A percentile compares a stretch with the other conserved stretches of the same genome.
phyloP scores from a whole-genome alignment of 1,140 invertebrate species.

The Aphaenogaster rudis region DNA sequence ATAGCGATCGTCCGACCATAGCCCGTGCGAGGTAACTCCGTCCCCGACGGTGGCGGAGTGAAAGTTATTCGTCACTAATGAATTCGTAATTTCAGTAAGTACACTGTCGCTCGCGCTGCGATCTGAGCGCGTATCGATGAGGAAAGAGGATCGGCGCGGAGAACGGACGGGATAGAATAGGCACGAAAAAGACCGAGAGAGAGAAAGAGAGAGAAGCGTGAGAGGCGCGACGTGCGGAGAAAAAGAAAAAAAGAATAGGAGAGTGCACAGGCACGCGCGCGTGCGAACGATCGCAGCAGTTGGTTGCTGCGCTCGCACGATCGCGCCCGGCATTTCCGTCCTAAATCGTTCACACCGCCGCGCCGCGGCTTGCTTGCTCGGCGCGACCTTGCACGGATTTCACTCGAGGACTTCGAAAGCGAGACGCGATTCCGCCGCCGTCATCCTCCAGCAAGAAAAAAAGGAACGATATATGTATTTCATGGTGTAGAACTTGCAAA shows the following conservation, averaged over 20 bases:
- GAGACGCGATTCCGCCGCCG: constrained; percentile 39
- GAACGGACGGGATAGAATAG: not conserved
- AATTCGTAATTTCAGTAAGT: constrained; percentile 76
- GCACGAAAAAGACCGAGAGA: not conserved
- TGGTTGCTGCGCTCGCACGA: constrained; percentile 65
- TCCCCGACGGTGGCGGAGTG: constrained; percentile 50
- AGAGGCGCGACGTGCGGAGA: not conserved
- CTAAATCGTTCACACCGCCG: constrained; percentile 67
- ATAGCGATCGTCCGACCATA: constrained; percentile 8
- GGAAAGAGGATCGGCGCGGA: constrained; percentile 2
- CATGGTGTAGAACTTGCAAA: not conserved
- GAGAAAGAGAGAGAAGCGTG: not conserved
- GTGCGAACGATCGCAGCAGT: constrained; percentile 64
- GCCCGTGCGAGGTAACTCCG: constrained; percentile 52
- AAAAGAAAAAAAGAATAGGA: constrained; percentile 33
- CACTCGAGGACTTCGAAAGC: constrained; percentile 73
- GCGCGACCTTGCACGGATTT: constrained; percentile 75
- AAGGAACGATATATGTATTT: not conserved
- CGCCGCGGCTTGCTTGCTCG: constrained; percentile 24
- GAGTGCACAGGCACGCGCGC: constrained; percentile 39
- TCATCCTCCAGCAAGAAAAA: not conserved
- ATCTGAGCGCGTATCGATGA: constrained; percentile 61
- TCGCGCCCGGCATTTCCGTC: constrained; percentile 74
- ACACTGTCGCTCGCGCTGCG: constrained; percentile 18
- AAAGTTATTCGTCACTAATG: constrained; percentile 74